Evolutionary conservation across 2,888 invertebrate species (phyloP).

Genomic region (Clitarchus hookeri): DNA sequence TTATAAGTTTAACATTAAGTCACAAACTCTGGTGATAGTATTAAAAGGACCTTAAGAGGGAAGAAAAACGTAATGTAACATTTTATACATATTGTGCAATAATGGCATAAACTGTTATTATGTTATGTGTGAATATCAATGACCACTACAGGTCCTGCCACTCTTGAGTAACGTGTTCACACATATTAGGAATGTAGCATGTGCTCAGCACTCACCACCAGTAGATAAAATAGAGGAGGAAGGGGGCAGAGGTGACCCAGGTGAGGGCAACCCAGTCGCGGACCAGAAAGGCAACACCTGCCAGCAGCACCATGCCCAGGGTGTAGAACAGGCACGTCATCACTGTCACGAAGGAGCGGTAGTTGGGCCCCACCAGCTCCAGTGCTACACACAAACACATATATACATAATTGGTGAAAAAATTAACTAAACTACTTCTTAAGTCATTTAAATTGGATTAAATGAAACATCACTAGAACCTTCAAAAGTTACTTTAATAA

Average conservation of each 20-base stretch:
- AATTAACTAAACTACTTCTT: slow-evolving; percentile 15
- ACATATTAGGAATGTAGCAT: too few species aligned
- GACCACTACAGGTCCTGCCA: too few species aligned
- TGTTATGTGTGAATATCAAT: too few species aligned
- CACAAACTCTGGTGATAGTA: too few species aligned
- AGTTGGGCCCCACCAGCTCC: slow-evolving; percentile 88
- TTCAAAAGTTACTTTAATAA: slow-evolving; percentile 17
- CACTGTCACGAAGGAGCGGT: slow-evolving; percentile 89
- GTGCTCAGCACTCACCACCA: slow-evolving; percentile 62
- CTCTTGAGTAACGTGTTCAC: too few species aligned
- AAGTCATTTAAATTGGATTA: slow-evolving; percentile 32
- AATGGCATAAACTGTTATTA: too few species aligned
- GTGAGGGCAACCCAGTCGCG: slow-evolving; percentile 83
- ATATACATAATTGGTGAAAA: slow-evolving; percentile 48
- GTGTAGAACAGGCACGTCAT: slow-evolving; percentile 93
- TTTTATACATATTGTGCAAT: too few species aligned
- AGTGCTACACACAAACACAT: slow-evolving; percentile 66
- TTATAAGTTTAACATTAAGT: too few species aligned
- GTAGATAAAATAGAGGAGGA: slow-evolving; percentile 80
- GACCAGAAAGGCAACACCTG: slow-evolving; percentile 82
- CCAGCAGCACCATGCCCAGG: slow-evolving; percentile 79
- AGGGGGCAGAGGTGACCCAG: slow-evolving; percentile 82
- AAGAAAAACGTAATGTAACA: too few species aligned
- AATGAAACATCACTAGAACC: too few species aligned
- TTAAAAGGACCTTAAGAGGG: too few species aligned